Base-by-base conservation (phyloP, 2,797 vertebrate genomes). In the Martes flavigula region DNA sequence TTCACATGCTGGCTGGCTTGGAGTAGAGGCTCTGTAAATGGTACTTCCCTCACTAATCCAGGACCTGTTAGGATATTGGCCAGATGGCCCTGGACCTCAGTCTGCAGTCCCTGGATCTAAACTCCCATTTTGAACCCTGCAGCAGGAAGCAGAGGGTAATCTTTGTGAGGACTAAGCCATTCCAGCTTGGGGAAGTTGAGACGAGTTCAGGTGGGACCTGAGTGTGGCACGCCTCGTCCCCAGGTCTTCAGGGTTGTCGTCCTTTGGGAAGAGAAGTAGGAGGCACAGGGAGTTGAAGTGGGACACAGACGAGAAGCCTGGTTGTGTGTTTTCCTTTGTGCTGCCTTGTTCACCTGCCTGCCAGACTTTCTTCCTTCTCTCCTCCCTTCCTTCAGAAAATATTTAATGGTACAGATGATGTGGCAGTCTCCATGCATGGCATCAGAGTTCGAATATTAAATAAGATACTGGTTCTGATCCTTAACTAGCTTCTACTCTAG, bases 211-310 rank as follows among this genome's bases (percentile, higher is more conserved):
- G 38, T 38, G 48, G 93, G 75, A 43, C 40, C 21, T 7, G 13
- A 10, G 12, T 20, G 18, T 4, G 23, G 43, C 51, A 15, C 12
- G 1, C 17, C 20, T 12, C 5, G 43, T 5, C 30, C 18, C 40
- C 14, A 35, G 48, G 15, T 38, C 43, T 51, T 84, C 15, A 5
- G 27, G 25, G 25, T 48, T 11, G 32, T 68, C 56, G n/a, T 51
- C 43, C 51, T 2, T 3, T 3, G 35, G 7, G 13, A 11, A 60
- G 66, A 68, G 48, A 66, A 40, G 10, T 4, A 7, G 60, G 48
- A 32, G 2, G 30, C 56, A 8, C 6, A 3, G 43, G 35, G 14
- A 35, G 7, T 40, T 7, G 1, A 46, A 25, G 8, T 1, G 0
- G 13, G 60, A 5, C 40, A 27, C 30, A 46, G 30, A 62, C 35